Conservation (phyloP, 1,140 invertebrate genomes). For the Sitodiplosis mosellana region DNA sequence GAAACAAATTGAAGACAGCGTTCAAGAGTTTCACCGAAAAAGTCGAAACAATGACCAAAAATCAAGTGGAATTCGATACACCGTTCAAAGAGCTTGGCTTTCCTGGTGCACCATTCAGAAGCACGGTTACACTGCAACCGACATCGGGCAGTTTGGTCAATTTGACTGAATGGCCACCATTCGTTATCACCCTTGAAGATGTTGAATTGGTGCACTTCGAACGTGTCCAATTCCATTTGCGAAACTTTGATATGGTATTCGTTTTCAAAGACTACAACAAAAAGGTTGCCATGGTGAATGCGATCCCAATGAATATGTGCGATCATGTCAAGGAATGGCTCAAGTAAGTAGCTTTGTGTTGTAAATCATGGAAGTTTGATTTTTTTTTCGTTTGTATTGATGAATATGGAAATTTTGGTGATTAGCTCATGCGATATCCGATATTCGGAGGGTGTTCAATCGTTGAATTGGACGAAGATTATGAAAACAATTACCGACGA, state of each 20-base stretch:
- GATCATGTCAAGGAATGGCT: slow-evolving; percentile 99
- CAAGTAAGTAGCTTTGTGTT: slow-evolving; percentile 45
- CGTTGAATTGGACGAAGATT: slow-evolving; percentile 97
- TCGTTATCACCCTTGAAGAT: slow-evolving; percentile 94
- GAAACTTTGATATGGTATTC: slow-evolving; percentile 99
- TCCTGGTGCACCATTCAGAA: slow-evolving; percentile 91
- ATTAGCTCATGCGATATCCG: slow-evolving; percentile 84
- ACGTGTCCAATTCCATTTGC: slow-evolving; percentile 93
- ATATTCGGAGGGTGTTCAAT: slow-evolving; percentile 96
- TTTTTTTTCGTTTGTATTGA: slow-evolving; percentile 6
- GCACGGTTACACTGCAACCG: slow-evolving; percentile 89
- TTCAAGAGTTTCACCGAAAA: slow-evolving; percentile 99
- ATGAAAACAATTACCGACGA: slow-evolving; percentile 99
- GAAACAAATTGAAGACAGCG: slow-evolving; percentile 90
- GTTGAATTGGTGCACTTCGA: slow-evolving; percentile 98
- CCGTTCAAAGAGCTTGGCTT: slow-evolving; percentile 96
- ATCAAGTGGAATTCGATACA: slow-evolving; percentile 95
- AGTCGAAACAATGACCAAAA: slow-evolving; percentile 89
- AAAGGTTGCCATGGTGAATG: slow-evolving; percentile 91
- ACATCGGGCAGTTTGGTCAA: slow-evolving; percentile 94
- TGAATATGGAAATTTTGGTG: no score
- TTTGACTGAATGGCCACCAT: slow-evolving; percentile 97
- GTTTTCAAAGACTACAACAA: slow-evolving; percentile 96
- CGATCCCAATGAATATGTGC: slow-evolving; percentile 95
- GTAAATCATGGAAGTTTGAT: neutral